phyloP scores from a whole-genome alignment of 1,140 invertebrate species.

The Pissodes strobi region DNA sequence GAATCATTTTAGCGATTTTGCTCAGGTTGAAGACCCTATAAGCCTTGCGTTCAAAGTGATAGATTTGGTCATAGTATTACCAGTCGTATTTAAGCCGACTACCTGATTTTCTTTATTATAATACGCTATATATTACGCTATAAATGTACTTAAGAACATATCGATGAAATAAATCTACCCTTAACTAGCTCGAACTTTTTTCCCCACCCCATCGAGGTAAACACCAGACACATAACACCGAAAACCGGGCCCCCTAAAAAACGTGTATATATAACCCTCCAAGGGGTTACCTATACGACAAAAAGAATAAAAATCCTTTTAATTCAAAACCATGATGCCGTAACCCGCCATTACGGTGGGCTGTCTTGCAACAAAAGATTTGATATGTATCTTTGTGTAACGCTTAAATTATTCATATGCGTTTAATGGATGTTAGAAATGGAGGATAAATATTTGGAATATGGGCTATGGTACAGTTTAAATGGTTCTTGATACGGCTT shows the following conservation, averaged over 20 bases:
- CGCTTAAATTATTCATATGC: constrained; percentile 28
- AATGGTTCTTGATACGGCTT: too few species aligned
- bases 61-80: too few species aligned
- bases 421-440: constrained; percentile 36
- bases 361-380: constrained; percentile 27
- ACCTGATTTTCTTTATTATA: too few species aligned
- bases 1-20: too few species aligned
- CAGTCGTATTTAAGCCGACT: too few species aligned
- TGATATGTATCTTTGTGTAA: constrained; percentile 35
- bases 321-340: constrained; percentile 23
- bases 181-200: too few species aligned
- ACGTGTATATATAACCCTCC: constrained; percentile 1
- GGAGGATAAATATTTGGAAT: constrained; percentile 32
- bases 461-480: constrained; percentile 9
- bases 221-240: constrained; percentile 9
- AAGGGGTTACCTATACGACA: constrained; percentile 11
- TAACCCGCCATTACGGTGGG: constrained; percentile 31
- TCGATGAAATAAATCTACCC: too few species aligned
- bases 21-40: too few species aligned
- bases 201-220: too few species aligned
- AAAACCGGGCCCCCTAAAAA: background rate
- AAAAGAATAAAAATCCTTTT: constrained; percentile 22
- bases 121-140: too few species aligned
- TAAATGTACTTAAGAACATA: too few species aligned
- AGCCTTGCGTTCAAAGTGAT: too few species aligned